phyloP scores from a whole-genome alignment of 2,888 invertebrate species.

The Hydrotaea diabolus region DNA sequence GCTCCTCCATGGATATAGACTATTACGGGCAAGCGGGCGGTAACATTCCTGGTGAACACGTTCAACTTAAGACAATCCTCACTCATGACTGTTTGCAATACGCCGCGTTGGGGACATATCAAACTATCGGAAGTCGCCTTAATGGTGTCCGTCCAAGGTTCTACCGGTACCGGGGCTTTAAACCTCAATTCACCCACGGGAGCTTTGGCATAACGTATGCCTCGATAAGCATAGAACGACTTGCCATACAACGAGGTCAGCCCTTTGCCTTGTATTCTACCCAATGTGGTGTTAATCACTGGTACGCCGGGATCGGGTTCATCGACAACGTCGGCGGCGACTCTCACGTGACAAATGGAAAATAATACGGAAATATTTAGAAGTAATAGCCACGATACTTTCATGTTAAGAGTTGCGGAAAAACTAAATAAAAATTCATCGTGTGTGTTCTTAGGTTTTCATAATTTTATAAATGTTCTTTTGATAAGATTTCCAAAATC shows the following conservation, averaged over 20 bases:
- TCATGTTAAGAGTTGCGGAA: slow-evolving; percentile 7
- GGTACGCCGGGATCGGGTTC: slow-evolving; percentile 44
- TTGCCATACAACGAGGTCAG: slow-evolving; percentile 79
- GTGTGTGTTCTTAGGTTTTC: too few species aligned
- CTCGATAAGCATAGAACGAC: slow-evolving; percentile 81
- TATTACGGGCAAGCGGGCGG: slow-evolving; percentile 71
- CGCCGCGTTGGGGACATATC: slow-evolving; percentile 75
- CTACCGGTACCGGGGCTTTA: slow-evolving; percentile 75
- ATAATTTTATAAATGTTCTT: not conserved
- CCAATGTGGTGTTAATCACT: slow-evolving; percentile 74
- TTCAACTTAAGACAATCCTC: slow-evolving; percentile 86
- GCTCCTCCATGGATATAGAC: slow-evolving; percentile 77
- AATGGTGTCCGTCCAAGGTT: slow-evolving; percentile 77
- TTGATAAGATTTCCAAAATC: slow-evolving; percentile 10
- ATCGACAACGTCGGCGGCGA: not conserved
- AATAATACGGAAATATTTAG: slow-evolving; percentile 72
- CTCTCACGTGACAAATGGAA: not conserved
- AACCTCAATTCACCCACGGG: slow-evolving; percentile 80
- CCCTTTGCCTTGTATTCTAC: slow-evolving; percentile 79
- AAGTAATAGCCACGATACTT: not conserved
- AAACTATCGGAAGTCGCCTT: slow-evolving; percentile 80
- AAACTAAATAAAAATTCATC: not conserved
- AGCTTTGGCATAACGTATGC: slow-evolving; percentile 81
- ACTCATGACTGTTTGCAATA: slow-evolving; percentile 74
- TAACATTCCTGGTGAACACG: slow-evolving; percentile 81